Base-by-base conservation (phyloP, 1,140 invertebrate genomes). In the Acromyrmex heyeri region DNA sequence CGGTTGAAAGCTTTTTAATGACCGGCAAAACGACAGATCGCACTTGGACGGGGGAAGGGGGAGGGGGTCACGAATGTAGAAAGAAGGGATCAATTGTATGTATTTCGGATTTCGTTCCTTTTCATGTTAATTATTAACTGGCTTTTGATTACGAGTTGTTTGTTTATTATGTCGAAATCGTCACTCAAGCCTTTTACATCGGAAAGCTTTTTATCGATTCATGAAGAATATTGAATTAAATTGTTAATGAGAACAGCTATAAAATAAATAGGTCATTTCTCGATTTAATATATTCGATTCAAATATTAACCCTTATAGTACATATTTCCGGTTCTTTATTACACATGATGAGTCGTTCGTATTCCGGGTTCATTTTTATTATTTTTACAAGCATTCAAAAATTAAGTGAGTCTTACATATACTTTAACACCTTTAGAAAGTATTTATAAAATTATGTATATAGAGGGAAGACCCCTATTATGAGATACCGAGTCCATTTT, bases 1-100 rank as follows among this genome's bases (percentile, higher is more conserved):
- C 69, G 89, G 76, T 92, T 91, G 92, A 93, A 93, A 93, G 92
- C 90, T 93, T 93, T 94, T 93, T 93, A 93, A 92, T 90, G 90
- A 91, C 88, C 76, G 89, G 70, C 87, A 92, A 92, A 93, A 91
- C 79, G 89, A 62, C 87, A 69, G 79, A 38, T 87, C 78, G 77
- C 83, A 77, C 70, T 82, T 57, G 75, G 82, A 69, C 24, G 7
- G 6, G 6, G 24, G 24, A 0, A 1, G 24, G 24, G 24, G 24
- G 24, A 24, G 24, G 38, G 3, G 6, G 3, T 61, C 24, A 30
- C 16, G 48, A 12, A 30, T 21, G 50, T 24, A 53, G 44, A 61
- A 44, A 50, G n/a, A 38, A 30, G 24, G 38, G 55, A 21, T 61
- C 70, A 44, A 79, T 69, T 44, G 55, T 48, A 24, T 30, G 24